phyloP scores from a whole-genome alignment of 2,113 vertebrate genomes.

The Orientallactaga bullata region DNA sequence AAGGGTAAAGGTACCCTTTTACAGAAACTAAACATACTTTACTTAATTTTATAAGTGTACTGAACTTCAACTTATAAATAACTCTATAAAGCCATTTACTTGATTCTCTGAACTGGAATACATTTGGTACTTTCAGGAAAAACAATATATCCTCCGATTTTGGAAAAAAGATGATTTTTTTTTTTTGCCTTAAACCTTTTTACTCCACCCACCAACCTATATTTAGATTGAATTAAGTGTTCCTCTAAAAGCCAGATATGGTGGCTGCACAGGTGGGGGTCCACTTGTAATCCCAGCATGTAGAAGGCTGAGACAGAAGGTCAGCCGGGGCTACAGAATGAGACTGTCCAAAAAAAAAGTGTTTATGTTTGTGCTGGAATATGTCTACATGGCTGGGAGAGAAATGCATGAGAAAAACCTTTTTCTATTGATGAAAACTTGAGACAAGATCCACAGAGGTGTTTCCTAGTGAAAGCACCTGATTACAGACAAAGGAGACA shows the following conservation, averaged over 20 bases:
- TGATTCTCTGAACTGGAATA: background rate
- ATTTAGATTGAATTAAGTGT: background rate
- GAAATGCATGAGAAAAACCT: background rate
- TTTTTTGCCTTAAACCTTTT: background rate
- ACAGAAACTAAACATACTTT: conserved; percentile 19
- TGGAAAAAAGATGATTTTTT: background rate
- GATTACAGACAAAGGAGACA: background rate
- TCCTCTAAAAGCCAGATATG: background rate
- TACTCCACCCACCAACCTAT: background rate
- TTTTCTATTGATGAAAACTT: background rate
- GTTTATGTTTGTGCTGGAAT: background rate
- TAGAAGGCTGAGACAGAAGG: background rate
- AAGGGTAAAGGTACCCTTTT: background rate
- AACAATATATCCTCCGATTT: background rate
- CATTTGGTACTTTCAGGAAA: background rate
- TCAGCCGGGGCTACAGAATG: background rate
- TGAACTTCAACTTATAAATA: background rate
- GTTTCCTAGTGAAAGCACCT: background rate
- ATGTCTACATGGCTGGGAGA: background rate
- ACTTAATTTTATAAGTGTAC: conserved; percentile 10
- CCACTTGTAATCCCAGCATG: background rate
- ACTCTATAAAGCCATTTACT: background rate
- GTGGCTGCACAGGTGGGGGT: too few relatives aligned
- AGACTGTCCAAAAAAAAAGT: background rate
- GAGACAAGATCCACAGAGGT: background rate